Conservation (phyloP, 2,888 invertebrate species). For the Macrosoma leucophasiata region DNA sequence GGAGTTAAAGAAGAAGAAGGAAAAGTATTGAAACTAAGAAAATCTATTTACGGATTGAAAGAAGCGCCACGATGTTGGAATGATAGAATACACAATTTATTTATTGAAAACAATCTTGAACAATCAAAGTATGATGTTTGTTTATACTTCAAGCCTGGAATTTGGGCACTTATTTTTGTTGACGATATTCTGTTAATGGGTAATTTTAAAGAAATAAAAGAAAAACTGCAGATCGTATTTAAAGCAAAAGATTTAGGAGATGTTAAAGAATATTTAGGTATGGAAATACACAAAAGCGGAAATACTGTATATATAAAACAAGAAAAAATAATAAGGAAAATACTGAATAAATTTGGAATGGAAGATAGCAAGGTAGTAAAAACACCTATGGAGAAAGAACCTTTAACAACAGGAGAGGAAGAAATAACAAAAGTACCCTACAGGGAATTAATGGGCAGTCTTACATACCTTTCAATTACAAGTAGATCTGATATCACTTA, state of each 20-base stretch:
- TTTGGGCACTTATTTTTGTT: slow-evolving; percentile 10
- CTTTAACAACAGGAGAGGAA: no score
- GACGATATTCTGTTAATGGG: slow-evolving; percentile 10
- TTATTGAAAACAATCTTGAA: slow-evolving; percentile 8
- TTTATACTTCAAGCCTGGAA: slow-evolving; percentile 9
- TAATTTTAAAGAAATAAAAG: slow-evolving; percentile 5
- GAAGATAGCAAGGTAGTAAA: no score
- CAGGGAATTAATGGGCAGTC: no score
- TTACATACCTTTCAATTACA: no score
- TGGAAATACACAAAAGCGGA: no score
- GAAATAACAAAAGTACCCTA: no score
- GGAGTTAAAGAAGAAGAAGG: slow-evolving; percentile 4
- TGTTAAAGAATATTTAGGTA: slow-evolving; percentile 13
- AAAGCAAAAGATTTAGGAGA: slow-evolving; percentile 16
- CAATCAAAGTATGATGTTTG: slow-evolving; percentile 17
- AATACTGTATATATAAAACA: no score
- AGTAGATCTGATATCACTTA: no score
- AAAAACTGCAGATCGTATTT: slow-evolving; percentile 13
- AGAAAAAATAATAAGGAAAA: no score
- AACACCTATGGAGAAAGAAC: no score
- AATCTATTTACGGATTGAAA: slow-evolving; percentile 17
- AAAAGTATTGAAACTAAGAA: slow-evolving; percentile 18
- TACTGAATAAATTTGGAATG: no score
- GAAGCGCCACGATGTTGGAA: slow-evolving; percentile 21
- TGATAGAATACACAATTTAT: slow-evolving; percentile 13